Conservation (phyloP, 2,797 vertebrate species). For the Leucoraja ocellata region DNA sequence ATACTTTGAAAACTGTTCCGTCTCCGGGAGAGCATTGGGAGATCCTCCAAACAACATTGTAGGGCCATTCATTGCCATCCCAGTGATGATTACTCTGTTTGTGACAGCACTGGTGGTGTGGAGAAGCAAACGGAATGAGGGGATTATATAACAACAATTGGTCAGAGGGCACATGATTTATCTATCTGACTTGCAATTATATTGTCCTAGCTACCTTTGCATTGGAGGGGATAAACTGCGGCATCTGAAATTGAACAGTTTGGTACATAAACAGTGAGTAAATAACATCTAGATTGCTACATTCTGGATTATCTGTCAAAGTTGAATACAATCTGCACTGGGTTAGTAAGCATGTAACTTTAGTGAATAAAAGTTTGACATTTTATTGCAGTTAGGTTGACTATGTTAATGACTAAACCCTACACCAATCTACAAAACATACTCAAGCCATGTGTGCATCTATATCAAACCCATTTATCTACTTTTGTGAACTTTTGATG, state of each 20-base stretch:
- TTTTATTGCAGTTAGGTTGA: background rate
- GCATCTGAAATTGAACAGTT: background rate
- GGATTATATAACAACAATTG: constrained; percentile 64
- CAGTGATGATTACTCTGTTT: constrained; percentile 77
- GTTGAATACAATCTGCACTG: background rate
- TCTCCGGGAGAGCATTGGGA: constrained; percentile 66
- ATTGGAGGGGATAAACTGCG: background rate
- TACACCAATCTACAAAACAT: background rate
- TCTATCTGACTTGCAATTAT: background rate
- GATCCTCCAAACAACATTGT: constrained; percentile 78
- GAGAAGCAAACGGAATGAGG: constrained; percentile 82
- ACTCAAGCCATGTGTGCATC: background rate
- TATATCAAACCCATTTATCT: background rate
- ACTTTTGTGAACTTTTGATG: background rate
- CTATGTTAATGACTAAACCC: background rate
- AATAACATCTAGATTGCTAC: background rate
- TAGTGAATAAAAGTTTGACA: background rate
- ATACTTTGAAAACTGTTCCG: constrained; percentile 79
- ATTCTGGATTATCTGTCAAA: background rate
- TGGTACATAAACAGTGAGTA: background rate
- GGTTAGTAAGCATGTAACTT: background rate
- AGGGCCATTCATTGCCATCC: constrained; percentile 78
- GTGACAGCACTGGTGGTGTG: constrained; percentile 86
- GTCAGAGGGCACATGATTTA: background rate
- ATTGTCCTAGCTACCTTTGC: too few relatives aligned